Percentiles rank a stretch among this genome's conserved stretches.
Conservation (phyloP, 2,888 invertebrate species). For the Dermolepida albohirtum region DNA sequence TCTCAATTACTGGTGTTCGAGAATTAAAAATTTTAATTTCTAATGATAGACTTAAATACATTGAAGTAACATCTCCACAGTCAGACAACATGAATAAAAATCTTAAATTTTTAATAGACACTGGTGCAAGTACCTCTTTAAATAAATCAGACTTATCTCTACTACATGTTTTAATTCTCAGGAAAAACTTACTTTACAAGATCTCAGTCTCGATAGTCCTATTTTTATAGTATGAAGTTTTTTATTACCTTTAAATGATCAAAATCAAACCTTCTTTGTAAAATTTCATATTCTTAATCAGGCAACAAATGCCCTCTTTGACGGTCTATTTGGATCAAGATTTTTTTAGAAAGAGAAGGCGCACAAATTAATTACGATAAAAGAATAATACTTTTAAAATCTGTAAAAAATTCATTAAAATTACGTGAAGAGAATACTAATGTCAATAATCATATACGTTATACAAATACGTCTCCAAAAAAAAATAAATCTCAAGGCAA, state of each 20-base stretch:
- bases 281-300: conserved; percentile 23
- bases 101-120: conserved; percentile 10
- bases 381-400: conserved; percentile 9
- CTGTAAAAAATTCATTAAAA: too few species aligned
- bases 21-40: conserved; percentile 15
- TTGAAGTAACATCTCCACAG: conserved; percentile 2
- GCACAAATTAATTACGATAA: too few species aligned
- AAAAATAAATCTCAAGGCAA: not conserved
- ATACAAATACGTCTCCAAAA: too few species aligned
- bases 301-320: conserved; percentile 6
- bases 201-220: not conserved
- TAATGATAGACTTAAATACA: conserved; percentile 1
- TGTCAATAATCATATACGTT: not conserved
- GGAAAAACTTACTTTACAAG: conserved; percentile 2
- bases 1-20: conserved; percentile 21
- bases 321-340: too few species aligned
- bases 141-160: conserved; percentile 3
- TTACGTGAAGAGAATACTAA: too few species aligned
- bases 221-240: not conserved
- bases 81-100: too few species aligned
- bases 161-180: conserved; percentile 7
- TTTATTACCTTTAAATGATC: not conserved
- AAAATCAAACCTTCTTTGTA: not conserved
- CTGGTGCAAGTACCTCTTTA: conserved; percentile 2
- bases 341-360: not conserved